Conservation (phyloP, 2,797 vertebrate species). For the Siniperca scherzeri region DNA sequence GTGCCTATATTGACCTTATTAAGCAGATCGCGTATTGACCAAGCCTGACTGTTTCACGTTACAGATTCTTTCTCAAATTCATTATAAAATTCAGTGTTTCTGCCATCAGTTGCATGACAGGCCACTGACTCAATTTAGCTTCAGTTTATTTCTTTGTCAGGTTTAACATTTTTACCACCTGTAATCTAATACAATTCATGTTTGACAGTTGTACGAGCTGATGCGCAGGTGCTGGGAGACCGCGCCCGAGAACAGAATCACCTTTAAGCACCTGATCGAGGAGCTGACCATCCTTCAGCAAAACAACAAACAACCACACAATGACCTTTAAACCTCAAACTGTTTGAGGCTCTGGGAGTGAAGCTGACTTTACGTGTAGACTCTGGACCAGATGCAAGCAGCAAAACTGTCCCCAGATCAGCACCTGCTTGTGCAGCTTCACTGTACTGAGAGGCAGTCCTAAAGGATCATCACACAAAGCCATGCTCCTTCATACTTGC, state of each 20-base stretch:
- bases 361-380: constrained; percentile 13
- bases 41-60: too few relatives aligned
- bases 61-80: too few relatives aligned
- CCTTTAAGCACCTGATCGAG: constrained; percentile 91
- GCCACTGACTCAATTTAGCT: too few relatives aligned
- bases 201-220: constrained; percentile 90
- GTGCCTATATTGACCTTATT: not conserved
- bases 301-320: constrained; percentile 41
- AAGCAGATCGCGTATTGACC: not conserved
- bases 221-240: constrained; percentile 96
- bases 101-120: too few relatives aligned
- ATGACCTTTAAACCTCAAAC: constrained; percentile 25
- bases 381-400: not conserved
- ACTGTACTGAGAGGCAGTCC: constrained; percentile 17
- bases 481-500: not conserved
- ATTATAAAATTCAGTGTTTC: too few relatives aligned
- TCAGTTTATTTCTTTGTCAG: not conserved
- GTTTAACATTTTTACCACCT: not conserved
- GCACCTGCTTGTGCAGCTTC: constrained; percentile 31
- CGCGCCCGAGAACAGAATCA: constrained; percentile 88
- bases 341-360: not conserved
- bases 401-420: constrained; percentile 31
- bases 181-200: not conserved
- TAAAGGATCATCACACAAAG: constrained; percentile 7
- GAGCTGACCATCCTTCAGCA: constrained; percentile 87